These are phyloP conservation scores for Adoxophyes honmai DNA, from an alignment of 1,140 invertebrate species.

Conservation along the genomic window DNA sequence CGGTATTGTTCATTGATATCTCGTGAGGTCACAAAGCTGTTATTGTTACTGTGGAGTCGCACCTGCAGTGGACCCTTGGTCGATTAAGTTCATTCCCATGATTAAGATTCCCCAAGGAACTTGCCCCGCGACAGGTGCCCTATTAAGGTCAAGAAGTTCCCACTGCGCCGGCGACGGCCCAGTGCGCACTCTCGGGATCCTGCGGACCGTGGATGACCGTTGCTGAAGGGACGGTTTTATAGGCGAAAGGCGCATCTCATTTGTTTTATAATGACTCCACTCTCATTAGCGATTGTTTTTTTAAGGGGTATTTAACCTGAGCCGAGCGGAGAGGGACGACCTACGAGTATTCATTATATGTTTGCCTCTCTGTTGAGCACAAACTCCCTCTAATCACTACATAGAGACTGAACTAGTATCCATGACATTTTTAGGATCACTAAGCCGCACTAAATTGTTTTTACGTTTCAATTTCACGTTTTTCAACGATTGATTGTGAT, in stretches of 20 bases:
- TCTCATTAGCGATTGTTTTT: neutral
- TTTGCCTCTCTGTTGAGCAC: too few species aligned
- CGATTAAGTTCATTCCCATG: constrained; percentile 54
- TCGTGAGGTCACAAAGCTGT: neutral
- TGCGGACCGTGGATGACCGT: constrained; percentile 57
- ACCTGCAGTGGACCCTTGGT: constrained; percentile 21
- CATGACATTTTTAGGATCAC: too few species aligned
- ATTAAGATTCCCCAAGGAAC: constrained; percentile 60
- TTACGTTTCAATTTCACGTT: too few species aligned
- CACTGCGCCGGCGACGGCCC: constrained; percentile 60
- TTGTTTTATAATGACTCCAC: neutral
- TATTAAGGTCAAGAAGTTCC: constrained; percentile 68
- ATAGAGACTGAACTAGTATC: too few species aligned
- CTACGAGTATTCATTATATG: too few species aligned
- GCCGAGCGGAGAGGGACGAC: too few species aligned
- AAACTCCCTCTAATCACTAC: too few species aligned
- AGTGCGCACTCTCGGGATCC: constrained; percentile 37
- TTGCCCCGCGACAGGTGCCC: constrained; percentile 51
- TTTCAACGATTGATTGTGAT: too few species aligned
- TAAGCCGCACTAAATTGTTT: too few species aligned
- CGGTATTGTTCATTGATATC: too few species aligned
- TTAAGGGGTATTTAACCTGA: too few species aligned
- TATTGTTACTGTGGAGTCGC: too few species aligned
- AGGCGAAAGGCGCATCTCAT: neutral
- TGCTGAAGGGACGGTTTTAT: constrained; percentile 18